A percentile compares a stretch with the other conserved stretches of the same genome.
Evolutionary conservation across 2,797 vertebrate species (phyloP).

Genomic region (Oceanodroma leucorhoa): DNA sequence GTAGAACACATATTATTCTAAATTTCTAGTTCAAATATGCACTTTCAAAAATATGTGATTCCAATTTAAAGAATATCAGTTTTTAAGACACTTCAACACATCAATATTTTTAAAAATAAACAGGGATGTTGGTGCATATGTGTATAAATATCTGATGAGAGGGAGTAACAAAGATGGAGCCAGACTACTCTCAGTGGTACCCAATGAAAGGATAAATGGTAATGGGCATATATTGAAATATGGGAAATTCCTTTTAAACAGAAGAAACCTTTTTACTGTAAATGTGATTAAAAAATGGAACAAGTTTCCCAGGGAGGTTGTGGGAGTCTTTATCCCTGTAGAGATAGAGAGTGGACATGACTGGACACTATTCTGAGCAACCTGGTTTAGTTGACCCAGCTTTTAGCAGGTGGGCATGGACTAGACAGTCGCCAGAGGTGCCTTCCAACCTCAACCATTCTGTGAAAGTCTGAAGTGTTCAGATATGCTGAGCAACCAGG

Average conservation of each 20-base stretch:
- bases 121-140: background rate
- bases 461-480: background rate
- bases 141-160: background rate
- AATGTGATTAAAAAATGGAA: background rate
- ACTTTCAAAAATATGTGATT: background rate
- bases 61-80: background rate
- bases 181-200: background rate
- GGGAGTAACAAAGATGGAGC: background rate
- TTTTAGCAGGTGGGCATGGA: background rate
- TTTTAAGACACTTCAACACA: background rate
- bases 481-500: background rate
- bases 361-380: background rate
- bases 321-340: background rate
- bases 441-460: background rate
- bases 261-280: background rate
- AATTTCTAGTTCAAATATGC: background rate
- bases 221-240: background rate
- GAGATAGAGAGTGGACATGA: background rate
- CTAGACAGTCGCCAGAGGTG: background rate
- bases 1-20: background rate
- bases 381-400: background rate
- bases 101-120: background rate
- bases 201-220: background rate
- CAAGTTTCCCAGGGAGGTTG: background rate
- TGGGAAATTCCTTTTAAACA: background rate